Base-by-base conservation (phyloP, 2,113 vertebrate species). In the Tretioscincus oriximinensis region DNA sequence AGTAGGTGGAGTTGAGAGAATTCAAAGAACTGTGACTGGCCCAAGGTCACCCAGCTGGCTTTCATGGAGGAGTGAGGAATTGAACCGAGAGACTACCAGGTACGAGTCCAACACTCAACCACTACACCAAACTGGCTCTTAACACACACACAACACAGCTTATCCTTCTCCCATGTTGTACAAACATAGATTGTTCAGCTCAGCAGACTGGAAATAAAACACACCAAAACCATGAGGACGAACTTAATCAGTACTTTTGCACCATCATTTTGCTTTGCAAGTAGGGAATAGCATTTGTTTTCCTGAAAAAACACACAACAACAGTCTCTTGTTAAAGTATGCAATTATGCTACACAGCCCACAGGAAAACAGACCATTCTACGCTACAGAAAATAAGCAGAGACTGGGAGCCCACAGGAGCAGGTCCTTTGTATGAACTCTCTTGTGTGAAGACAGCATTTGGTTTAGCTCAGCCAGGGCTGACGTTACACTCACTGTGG, bases 401-500 rank as follows among this genome's bases (percentile, higher is more conserved):
- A 45, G 66, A 16, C 24, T 20, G 29, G 31, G 6, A 47, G 54
- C 26, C 54, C 10, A 28, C 54, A n/a, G 7, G 5, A 61, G 18
- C 20, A 8, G 10, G 47, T 28, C 35, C 24, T 54, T 54, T n/a
- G n/a, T 41, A 58, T 49, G 66, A 58, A 26, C 5, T 12, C 35
- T 2, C 3, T 18, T 60, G 21, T 58, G 47, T 1, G 7, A 45
- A 21, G n/a, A 24, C 49, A 26, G 7, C 49, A 65, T 31, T 28
- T 9, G 28, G 5, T 28, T 65, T 5, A 65, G 45, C 45, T 49
- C 69, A n/a, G 45, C 45, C 70, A 49, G 70, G 14, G 10, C 64
- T 65, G 64, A 65, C 64, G 47, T 64, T 24, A 49, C 54, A 77
- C 83, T 85, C 83, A 81, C 78, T 66, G 83, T 22, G 31, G 83